A percentile compares a stretch with the other conserved stretches of the same genome.
Evolutionary conservation across 2,797 vertebrate species (phyloP).

Genomic region (Mormyrops boulengeri): DNA sequence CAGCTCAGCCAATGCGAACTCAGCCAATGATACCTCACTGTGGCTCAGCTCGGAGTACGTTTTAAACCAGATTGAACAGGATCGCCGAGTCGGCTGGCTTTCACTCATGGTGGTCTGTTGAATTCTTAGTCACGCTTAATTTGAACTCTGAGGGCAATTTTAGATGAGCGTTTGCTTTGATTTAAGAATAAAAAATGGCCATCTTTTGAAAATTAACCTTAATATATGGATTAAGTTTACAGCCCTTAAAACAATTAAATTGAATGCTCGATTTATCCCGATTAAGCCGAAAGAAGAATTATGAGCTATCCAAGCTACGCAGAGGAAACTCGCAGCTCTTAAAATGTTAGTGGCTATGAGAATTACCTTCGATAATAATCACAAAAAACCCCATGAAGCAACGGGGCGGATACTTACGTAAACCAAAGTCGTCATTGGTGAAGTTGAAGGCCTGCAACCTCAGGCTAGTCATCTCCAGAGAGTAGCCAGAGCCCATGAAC

Average conservation of each 20-base stretch:
- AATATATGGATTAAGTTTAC: background rate
- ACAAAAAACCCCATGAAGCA: background rate
- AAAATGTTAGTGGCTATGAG: background rate
- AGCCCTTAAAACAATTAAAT: background rate
- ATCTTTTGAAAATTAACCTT: background rate
- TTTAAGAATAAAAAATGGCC: background rate
- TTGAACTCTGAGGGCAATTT: background rate
- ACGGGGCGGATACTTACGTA: conserved; percentile 44
- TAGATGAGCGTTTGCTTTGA: background rate
- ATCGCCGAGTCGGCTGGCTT: background rate
- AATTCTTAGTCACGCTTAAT: background rate
- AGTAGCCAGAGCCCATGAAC: conserved; percentile 42
- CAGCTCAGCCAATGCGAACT: background rate
- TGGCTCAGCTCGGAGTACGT: background rate
- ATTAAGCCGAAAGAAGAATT: background rate
- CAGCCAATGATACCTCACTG: background rate
- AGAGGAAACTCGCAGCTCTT: background rate
- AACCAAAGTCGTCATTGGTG: conserved; percentile 43
- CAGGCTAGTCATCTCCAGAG: conserved; percentile 43
- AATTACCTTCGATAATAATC: background rate
- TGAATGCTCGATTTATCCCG: background rate
- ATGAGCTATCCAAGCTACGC: background rate
- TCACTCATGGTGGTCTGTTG: background rate
- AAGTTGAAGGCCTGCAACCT: conserved; percentile 59
- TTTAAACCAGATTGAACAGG: background rate